Percentiles rank a stretch among this genome's conserved stretches.
These are phyloP conservation scores for Octomys mimax DNA, from an alignment of 2,797 vertebrate species.

Conservation along the genomic window DNA sequence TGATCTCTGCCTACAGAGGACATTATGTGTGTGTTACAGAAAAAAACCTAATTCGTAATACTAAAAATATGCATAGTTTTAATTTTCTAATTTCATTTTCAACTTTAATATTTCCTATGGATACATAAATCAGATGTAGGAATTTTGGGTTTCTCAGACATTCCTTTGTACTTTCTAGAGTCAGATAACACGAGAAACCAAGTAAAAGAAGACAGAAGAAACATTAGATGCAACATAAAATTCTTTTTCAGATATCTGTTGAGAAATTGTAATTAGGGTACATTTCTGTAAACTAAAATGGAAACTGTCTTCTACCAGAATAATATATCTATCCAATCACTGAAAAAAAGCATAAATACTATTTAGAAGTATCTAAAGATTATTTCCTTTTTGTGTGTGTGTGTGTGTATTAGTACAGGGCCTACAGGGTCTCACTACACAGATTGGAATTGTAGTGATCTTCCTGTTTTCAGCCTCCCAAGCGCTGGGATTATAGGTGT, in stretches of 20 bases:
- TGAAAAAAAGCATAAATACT: background rate
- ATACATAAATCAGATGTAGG: background rate
- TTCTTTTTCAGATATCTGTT: background rate
- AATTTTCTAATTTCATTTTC: background rate
- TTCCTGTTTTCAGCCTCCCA: too few species aligned
- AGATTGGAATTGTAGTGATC: too few species aligned
- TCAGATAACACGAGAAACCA: background rate
- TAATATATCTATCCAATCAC: background rate
- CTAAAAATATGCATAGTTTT: background rate
- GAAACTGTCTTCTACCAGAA: slow-evolving; percentile 9
- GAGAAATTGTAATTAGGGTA: background rate
- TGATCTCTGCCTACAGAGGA: background rate
- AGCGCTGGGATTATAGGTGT: too few species aligned
- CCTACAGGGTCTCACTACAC: too few species aligned
- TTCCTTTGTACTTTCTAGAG: background rate
- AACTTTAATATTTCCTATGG: slow-evolving; percentile 2
- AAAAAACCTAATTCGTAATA: background rate
- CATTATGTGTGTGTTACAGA: background rate
- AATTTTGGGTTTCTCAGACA: background rate
- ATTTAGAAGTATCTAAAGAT: background rate
- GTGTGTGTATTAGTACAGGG: too few species aligned
- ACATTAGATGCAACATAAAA: background rate
- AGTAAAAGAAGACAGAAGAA: background rate
- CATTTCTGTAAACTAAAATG: background rate
- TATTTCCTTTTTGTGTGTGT: background rate